These are phyloP conservation scores for Picus viridis DNA, from an alignment of 2,797 vertebrate species.

Conservation along the genomic window DNA sequence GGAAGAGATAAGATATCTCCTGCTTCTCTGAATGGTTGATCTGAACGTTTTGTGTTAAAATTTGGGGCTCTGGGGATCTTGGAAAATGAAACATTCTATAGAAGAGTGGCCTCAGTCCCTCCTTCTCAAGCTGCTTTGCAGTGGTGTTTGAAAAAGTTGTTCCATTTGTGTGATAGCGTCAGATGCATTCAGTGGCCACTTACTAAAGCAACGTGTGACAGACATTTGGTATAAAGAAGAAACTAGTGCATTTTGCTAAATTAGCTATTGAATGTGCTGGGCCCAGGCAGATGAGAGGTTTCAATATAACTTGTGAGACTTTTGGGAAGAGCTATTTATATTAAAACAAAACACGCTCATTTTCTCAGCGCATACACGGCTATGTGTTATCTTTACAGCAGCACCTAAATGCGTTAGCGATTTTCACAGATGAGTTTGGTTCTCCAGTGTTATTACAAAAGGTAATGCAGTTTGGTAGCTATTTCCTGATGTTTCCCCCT, in stretches of 20 bases:
- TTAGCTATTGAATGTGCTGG: slow-evolving; percentile 17
- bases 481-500: background rate
- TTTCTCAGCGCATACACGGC: background rate
- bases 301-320: background rate
- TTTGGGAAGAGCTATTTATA: background rate
- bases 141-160: background rate
- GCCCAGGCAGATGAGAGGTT: background rate
- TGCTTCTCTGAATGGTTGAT: background rate
- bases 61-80: background rate
- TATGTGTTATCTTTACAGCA: background rate
- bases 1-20: background rate
- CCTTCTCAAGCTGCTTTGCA: background rate
- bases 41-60: background rate
- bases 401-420: background rate
- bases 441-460: slow-evolving; percentile 23
- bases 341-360: background rate
- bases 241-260: slow-evolving; percentile 11
- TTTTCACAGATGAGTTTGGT: slow-evolving; percentile 15
- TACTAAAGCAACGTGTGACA: background rate
- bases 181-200: background rate
- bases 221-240: background rate
- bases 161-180: background rate
- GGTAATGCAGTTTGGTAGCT: slow-evolving; percentile 11
- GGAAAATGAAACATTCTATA: background rate
- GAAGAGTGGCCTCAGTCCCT: background rate